A percentile compares a stretch with the other conserved stretches of the same genome.
phyloP scores from a whole-genome alignment of 1,140 invertebrate species.

The Drosophila gunungcola region DNA sequence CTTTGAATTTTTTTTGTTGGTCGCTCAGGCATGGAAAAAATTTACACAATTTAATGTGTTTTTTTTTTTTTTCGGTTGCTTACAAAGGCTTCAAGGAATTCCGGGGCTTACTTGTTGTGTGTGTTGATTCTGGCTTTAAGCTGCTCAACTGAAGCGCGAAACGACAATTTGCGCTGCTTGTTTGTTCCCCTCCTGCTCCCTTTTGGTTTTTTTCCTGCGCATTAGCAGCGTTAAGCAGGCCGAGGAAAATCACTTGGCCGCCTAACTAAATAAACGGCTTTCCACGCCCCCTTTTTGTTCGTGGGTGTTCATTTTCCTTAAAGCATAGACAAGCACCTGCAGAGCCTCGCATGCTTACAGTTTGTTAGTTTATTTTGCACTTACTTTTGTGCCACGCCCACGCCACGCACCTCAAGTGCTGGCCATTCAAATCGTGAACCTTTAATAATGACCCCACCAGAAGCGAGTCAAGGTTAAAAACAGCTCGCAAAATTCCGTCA shows the following conservation, averaged over 20 bases:
- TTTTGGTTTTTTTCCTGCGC: slow-evolving; percentile 22
- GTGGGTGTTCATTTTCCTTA: slow-evolving; percentile 21
- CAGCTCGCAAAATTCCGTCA: slow-evolving; percentile 12
- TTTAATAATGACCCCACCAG: slow-evolving; percentile 27
- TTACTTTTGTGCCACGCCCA: slow-evolving; percentile 28
- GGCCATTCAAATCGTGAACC: slow-evolving; percentile 10
- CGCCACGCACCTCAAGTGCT: slow-evolving; percentile 11
- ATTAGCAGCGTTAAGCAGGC: slow-evolving; percentile 56
- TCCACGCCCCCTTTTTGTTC: not conserved
- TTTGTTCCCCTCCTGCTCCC: slow-evolving; percentile 40
- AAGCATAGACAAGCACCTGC: slow-evolving; percentile 38
- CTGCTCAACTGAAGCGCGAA: slow-evolving; percentile 81
- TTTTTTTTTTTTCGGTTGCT: slow-evolving; percentile 46
- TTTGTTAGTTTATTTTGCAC: slow-evolving; percentile 65
- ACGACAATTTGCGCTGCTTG: slow-evolving; percentile 76
- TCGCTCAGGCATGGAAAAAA: slow-evolving; percentile 55
- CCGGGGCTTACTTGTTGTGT: slow-evolving; percentile 37
- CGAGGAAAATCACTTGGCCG: slow-evolving; percentile 49
- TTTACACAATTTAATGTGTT: slow-evolving; percentile 65
- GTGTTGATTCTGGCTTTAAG: slow-evolving; percentile 77
- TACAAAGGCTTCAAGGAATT: slow-evolving; percentile 72
- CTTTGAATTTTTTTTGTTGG: slow-evolving; percentile 24
- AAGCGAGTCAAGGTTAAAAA: slow-evolving; percentile 28
- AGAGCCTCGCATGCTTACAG: slow-evolving; percentile 55
- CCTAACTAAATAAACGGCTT: slow-evolving; percentile 60